Percentiles rank a stretch among this genome's conserved stretches.
Conservation (phyloP, 2,888 invertebrate species). For the Morinoia aosen region DNA sequence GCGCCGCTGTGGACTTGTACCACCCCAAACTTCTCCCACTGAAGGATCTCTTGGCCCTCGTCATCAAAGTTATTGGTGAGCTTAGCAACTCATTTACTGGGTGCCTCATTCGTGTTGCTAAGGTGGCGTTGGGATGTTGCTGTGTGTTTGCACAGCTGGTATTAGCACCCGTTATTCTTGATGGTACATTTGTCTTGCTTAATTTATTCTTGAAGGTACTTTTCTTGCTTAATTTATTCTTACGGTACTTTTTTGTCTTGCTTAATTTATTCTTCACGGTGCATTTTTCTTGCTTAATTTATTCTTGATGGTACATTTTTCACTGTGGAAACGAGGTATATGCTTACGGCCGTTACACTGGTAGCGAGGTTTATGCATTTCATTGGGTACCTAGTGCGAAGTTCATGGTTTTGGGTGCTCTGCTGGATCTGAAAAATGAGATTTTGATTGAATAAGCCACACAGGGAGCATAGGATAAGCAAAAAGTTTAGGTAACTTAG, state of each 20-base stretch:
- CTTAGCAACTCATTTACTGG: conserved; percentile 55
- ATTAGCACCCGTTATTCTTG: neutral
- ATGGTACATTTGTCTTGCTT: neutral
- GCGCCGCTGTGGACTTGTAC: conserved; percentile 75
- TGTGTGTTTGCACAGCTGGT: too few species aligned
- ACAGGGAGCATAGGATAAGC: too few species aligned
- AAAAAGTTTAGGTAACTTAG: too few species aligned
- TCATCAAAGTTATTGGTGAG: conserved; percentile 83
- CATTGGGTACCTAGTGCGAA: neutral
- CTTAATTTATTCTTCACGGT: too few species aligned
- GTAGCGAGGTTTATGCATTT: neutral
- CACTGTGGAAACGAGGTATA: neutral
- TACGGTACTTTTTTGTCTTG: too few species aligned
- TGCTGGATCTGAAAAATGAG: too few species aligned
- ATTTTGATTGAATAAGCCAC: too few species aligned
- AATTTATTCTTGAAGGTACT: too few species aligned
- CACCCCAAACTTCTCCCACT: conserved; percentile 86
- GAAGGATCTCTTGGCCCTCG: conserved; percentile 83
- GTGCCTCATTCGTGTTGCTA: neutral
- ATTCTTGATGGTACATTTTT: neutral
- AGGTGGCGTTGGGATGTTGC: neutral
- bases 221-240: too few species aligned
- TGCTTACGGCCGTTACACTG: neutral
- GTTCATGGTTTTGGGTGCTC: too few species aligned
- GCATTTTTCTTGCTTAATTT: too few species aligned